Evolutionary conservation across 2,113 vertebrate species (phyloP), one percentile per base, ranked within the genome.

Genomic region (Sclerurus mexicanus): DNA sequence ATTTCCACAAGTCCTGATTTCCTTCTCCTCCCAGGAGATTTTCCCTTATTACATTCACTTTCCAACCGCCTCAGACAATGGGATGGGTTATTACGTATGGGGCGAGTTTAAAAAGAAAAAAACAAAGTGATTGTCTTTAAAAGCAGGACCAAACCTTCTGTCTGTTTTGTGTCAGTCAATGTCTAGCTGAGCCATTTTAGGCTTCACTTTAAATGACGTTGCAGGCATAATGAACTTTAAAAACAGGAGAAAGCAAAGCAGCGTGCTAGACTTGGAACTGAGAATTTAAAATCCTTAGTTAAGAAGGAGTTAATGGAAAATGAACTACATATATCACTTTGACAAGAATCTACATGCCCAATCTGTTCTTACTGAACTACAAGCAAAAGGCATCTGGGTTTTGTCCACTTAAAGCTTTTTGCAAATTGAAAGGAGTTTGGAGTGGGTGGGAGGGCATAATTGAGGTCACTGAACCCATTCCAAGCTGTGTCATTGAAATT

Each of bases 341-440:
- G 85, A 96, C 72, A 97, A 97, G 96, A 95, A 96, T 83, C 96
- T 97, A 90, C 87, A 97, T 92, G 96, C 89, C 96, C 96, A 98
- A 97, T 97, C 98, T 98, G 97, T 97, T 98, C 97, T 97, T 96
- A 95, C 96, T 97, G 98, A 97, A 86, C 94, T 91, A 85, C 88
- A 96, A 90, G 93, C 93, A 97, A 85, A 85, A 93, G 93, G 97
- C 94, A 90, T 98, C 98, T 98, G 98, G 96, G 93, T 98, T 98
- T 95, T 95, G 95, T 98, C 97, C 96, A 91, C 96, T 97, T 95
- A 96, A 97, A 97, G 94, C 97, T 97, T 97, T 97, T 97, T 97
- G 90, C 95, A 98, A 97, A 96, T 97, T 98, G 97, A 98, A 98
- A 98, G 96, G 96, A 96, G 93, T 97, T 95, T 96, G 96, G 97